phyloP scores from a whole-genome alignment of 2,113 vertebrate genomes.

The Melanocharis versteri region DNA sequence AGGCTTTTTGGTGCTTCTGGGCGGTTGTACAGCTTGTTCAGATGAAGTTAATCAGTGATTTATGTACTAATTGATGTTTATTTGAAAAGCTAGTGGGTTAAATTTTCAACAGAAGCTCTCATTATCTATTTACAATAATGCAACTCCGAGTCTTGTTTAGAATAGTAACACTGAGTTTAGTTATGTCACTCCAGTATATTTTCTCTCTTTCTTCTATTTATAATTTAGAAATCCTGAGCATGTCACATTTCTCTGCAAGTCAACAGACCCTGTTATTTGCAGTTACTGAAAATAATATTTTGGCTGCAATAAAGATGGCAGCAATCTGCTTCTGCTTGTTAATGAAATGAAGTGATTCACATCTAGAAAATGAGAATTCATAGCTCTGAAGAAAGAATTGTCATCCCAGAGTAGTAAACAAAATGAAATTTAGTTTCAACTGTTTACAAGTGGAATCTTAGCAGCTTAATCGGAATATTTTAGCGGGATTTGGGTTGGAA shows the following conservation, averaged over 20 bases:
- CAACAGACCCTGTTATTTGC: slow-evolving; percentile 1
- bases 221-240: neutral
- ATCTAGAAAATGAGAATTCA: neutral
- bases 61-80: neutral
- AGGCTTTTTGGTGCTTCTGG: neutral
- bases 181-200: neutral
- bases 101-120: neutral
- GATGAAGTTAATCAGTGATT: neutral
- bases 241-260: neutral
- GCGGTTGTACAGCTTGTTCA: neutral
- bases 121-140: neutral
- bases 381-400: slow-evolving; percentile 1
- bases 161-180: neutral
- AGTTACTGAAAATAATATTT: slow-evolving; percentile 29
- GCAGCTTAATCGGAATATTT: neutral
- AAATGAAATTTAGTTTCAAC: neutral
- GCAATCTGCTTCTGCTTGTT: neutral
- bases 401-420: neutral
- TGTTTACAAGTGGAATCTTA: neutral
- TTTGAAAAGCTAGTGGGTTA: neutral
- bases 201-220: neutral
- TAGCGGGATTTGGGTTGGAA: neutral
- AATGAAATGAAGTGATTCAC: neutral
- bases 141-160: neutral
- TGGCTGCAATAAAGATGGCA: neutral